Percentiles rank a stretch among this genome's conserved stretches.
These are phyloP conservation scores for Phyllotreta striolata DNA, from an alignment of 2,888 invertebrate species.

Conservation along the genomic window DNA sequence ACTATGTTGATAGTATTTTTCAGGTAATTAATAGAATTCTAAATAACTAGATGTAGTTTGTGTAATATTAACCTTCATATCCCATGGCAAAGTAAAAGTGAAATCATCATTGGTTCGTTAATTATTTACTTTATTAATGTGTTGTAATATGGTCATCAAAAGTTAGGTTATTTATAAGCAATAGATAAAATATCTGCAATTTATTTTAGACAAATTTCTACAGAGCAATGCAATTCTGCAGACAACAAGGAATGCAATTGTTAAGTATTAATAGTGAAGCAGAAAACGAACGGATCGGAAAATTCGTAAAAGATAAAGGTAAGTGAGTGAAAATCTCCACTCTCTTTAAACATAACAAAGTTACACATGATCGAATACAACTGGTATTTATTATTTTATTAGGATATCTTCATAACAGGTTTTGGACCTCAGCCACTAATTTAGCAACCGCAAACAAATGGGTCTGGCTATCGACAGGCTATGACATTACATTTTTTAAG, in stretches of 20 bases:
- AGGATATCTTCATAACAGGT: neutral
- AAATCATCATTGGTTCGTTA: too few relatives aligned
- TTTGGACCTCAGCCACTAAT: conserved; percentile 18
- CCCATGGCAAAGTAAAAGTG: too few relatives aligned
- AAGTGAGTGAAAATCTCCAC: neutral
- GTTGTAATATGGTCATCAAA: too few relatives aligned
- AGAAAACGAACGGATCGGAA: conserved; percentile 23
- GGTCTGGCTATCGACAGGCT: conserved; percentile 34
- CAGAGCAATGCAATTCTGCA: conserved; percentile 20
- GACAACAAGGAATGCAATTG: conserved; percentile 27
- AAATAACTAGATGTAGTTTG: too few relatives aligned
- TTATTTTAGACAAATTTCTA: conserved; percentile 14
- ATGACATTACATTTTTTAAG: conserved; percentile 28
- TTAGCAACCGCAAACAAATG: conserved; percentile 23
- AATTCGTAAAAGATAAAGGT: conserved; percentile 21
- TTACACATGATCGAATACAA: neutral
- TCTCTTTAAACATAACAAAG: neutral
- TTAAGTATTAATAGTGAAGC: conserved; percentile 12
- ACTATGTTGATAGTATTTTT: too few relatives aligned
- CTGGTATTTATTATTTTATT: neutral
- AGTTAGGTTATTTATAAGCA: too few relatives aligned
- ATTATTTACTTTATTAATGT: too few relatives aligned
- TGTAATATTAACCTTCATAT: too few relatives aligned
- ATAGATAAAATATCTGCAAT: neutral
- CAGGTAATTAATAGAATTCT: too few relatives aligned